Base-by-base conservation (phyloP, 2,888 invertebrate species). In the Drosophila atroscutellata region DNA sequence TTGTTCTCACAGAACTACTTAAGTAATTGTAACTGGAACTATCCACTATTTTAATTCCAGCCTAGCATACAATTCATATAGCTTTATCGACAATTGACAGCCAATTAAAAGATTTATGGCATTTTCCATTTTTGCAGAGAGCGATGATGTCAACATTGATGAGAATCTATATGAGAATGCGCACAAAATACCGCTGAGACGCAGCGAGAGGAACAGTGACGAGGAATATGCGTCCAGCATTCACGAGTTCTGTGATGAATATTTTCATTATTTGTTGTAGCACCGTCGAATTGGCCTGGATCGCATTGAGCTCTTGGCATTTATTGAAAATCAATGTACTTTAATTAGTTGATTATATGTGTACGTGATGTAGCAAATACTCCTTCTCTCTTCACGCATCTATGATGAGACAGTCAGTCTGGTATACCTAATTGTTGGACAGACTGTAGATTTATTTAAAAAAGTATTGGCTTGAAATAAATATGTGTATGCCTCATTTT, bases 81-180 rank as follows among this genome's bases (percentile, higher is more conserved):
- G 13, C 6, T 49, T 32, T n/a, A 60, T 39, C 32, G n/a, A 13
- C 70, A 66, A 76, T 72, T 72, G 58, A n/a, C 61, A 58, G 49
- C 50, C 50, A 60, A 72, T 72, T 57, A 26, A 37, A 26, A 30
- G 60, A 63, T 45, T 50, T 42, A 32, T 45, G 26, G 60, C 13
- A 20, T 55, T 20, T 37, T 52, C n/a, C 2, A 20, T 49, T 47
- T 47, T 74, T 74, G 11, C 63, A 77, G 77, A 77, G 24, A 57
- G 57, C 51, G 91, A 90, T 39, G 90, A 90, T 52, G 80, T 81
- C n/a, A 91, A 90, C 72, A 76, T 89, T 68, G 92, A 92, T 86
- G 86, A 89, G 63, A 92, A 92, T 88, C 81, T 92, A 64, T 92
- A 93, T 62, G 84, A 90, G 36, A 92, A 92, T 80, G 92, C 92